These are phyloP conservation scores for Anastrepha obliqua DNA, from an alignment of 1,140 invertebrate species.

Conservation along the genomic window DNA sequence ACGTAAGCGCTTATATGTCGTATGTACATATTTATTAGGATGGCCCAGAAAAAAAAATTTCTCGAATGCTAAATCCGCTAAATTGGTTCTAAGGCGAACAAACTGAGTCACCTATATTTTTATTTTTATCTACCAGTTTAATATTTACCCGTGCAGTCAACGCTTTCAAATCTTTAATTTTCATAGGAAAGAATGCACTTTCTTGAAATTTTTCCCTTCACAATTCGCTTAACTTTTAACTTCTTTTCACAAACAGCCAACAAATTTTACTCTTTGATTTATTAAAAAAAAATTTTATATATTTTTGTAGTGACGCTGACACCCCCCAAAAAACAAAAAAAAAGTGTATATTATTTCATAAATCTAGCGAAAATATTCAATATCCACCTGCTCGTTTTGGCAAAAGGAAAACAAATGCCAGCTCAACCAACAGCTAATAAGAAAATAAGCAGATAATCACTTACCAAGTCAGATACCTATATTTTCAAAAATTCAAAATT, in stretches of 20 bases:
- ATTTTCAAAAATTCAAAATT: too few species aligned
- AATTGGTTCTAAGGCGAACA: too few species aligned
- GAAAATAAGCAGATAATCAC: background rate
- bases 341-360: constrained; percentile 26
- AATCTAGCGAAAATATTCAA: background rate
- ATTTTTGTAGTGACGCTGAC: too few species aligned
- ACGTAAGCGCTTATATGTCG: background rate
- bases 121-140: background rate
- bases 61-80: background rate
- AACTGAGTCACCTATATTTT: too few species aligned
- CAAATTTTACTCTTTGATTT: too few species aligned
- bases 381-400: background rate
- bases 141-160: background rate
- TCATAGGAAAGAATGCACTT: too few species aligned
- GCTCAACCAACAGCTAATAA: background rate
- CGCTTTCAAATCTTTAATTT: too few species aligned
- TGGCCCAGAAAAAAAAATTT: background rate
- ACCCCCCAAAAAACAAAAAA: too few species aligned
- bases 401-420: background rate
- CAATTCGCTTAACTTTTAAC: too few species aligned
- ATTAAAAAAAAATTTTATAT: too few species aligned
- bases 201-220: too few species aligned
- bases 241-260: too few species aligned
- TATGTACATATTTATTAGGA: background rate
- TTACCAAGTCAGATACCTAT: background rate